Evolutionary conservation across 2,797 vertebrate genomes (phyloP).

Genomic region (Silurus aristotelis): DNA sequence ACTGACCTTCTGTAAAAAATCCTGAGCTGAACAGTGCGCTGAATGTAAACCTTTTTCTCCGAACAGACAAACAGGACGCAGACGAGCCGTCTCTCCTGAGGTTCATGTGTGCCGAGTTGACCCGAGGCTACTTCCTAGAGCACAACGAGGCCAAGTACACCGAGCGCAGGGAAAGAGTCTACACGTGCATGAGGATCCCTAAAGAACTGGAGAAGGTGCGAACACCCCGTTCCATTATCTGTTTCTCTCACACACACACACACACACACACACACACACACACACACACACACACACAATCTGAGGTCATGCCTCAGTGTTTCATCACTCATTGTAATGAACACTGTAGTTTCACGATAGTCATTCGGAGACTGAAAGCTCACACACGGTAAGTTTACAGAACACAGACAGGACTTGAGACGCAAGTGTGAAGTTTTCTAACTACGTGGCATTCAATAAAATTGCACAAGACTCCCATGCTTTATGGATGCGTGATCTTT

Average conservation of each 20-base stretch:
- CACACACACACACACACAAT: neutral
- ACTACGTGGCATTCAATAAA: neutral
- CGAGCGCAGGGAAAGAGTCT: slow-evolving; percentile 90
- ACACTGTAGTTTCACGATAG: neutral
- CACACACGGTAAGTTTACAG: neutral
- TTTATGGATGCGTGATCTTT: neutral
- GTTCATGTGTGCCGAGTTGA: slow-evolving; percentile 93
- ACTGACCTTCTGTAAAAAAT: neutral
- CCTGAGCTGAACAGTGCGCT: neutral
- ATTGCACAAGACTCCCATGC: neutral
- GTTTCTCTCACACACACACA: neutral
- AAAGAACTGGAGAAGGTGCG: slow-evolving; percentile 95
- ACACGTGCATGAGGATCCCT: slow-evolving; percentile 96
- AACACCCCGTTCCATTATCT: neutral
- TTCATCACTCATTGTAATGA: neutral
- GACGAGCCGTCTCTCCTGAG: slow-evolving; percentile 85
- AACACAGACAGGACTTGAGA: neutral
- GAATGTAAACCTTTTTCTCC: neutral
- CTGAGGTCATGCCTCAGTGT: neutral
- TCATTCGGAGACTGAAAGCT: neutral
- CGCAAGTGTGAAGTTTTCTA: neutral
- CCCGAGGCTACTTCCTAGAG: slow-evolving; percentile 97
- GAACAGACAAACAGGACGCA: slow-evolving; percentile 27
- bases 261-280: neutral
- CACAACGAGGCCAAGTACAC: slow-evolving; percentile 98